Base-by-base conservation (phyloP, 2,797 vertebrate species). In the Acridotheres tristis region DNA sequence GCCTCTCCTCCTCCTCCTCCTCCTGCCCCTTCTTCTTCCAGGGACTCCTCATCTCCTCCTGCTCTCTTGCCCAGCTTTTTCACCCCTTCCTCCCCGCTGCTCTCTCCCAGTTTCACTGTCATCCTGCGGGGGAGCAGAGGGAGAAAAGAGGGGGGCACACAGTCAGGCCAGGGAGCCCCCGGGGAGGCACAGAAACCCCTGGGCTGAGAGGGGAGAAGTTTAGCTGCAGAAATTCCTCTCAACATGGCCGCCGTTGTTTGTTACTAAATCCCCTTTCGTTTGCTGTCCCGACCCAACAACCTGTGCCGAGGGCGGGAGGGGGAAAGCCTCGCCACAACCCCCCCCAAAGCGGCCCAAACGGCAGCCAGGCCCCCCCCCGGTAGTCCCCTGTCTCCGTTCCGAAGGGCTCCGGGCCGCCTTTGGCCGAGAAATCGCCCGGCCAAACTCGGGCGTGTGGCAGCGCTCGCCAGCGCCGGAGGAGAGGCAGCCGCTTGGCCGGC, bases 181-280 rank as follows among this genome's bases (percentile, higher is more conserved):
- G 89, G 97, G 87, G 94, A 97, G 74, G 71, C 67, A 78, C 27
- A 93, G 77, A 92, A 94, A 93, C 88, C 95, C 95, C 92, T 83
- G 97, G 91, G 91, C 91, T 89, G 93, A 81, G 94, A 94, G 88
- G 89, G 91, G 93, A 96, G 95, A 97, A 97, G 91, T 96, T 98
- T 96, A 95, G 96, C 97, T 89, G 96, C 97, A 96, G 91, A 97
- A 97, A 96, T 97, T 98, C 98, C 98, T 98, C 98, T 99, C 99
- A 99, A 99, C 99, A 99, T 99, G 99, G 99, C 99, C 98, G 99
- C 99, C 99, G 98, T 99, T 99, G 99, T 99, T 99, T 99, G 99
- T 99, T 98, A 99, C 99, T 96, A 99, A 98, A 99, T 99, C 98
- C 99, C 98, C 98, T 98, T 96, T 95, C 96, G 88, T 96, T 98